Conservation (phyloP, 2,113 vertebrate species). For the Urocitellus parryii region DNA sequence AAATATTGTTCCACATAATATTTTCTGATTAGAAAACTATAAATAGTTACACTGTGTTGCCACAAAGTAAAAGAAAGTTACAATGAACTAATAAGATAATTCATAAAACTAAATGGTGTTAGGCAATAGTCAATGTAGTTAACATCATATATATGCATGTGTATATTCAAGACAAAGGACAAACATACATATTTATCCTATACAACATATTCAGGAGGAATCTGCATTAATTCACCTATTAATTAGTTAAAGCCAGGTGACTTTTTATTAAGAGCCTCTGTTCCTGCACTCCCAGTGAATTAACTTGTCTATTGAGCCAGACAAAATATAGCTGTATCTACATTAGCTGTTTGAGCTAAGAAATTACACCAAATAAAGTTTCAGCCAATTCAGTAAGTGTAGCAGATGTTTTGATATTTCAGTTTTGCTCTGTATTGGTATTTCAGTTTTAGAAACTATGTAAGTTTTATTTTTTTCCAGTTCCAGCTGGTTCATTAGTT, state of each 20-base stretch:
- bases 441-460: conserved; percentile 47
- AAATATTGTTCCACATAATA: conserved; percentile 34
- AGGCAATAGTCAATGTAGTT: background rate
- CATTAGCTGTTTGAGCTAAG: conserved; percentile 18
- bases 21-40: conserved; percentile 34
- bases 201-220: background rate
- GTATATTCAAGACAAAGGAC: background rate
- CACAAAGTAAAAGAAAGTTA: background rate
- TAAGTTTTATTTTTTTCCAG: conserved; percentile 37
- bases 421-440: conserved; percentile 37
- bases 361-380: conserved; percentile 40
- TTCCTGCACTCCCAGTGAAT: background rate
- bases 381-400: conserved; percentile 14
- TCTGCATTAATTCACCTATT: background rate
- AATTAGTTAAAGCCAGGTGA: background rate
- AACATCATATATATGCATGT: background rate
- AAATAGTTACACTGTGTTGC: background rate
- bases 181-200: background rate
- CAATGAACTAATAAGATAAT: conserved; percentile 20
- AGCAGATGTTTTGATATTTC: conserved; percentile 54
- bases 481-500: conserved; percentile 6
- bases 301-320: background rate
- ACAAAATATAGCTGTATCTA: background rate
- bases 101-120: background rate
- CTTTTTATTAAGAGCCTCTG: conserved; percentile 5